phyloP scores from a whole-genome alignment of 2,797 vertebrate species.

The Pyrrhura leucotis region DNA sequence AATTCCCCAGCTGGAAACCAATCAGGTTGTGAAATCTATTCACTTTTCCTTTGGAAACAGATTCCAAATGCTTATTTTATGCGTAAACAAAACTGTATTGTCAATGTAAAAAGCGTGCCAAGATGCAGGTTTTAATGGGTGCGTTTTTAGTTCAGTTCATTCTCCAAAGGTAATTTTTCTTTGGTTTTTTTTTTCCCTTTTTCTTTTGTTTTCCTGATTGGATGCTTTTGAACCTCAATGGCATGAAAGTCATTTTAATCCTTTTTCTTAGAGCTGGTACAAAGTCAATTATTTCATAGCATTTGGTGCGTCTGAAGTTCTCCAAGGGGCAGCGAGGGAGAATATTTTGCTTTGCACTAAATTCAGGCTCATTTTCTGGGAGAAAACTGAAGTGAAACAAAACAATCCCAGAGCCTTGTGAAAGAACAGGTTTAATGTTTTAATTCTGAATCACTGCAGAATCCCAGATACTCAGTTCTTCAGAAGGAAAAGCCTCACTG shows the following conservation, averaged over 20 bases:
- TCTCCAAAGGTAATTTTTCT: conserved; percentile 32
- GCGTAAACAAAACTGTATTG: neutral
- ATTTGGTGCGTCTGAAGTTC: conserved; percentile 32
- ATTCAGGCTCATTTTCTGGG: neutral
- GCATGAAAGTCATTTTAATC: conserved; percentile 40
- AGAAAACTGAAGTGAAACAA: conserved; percentile 20
- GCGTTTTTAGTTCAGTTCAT: conserved; percentile 19
- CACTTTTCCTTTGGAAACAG: neutral
- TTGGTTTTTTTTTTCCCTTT: neutral
- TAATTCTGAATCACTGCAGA: neutral
- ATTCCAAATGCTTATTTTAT: neutral
- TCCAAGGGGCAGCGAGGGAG: conserved; percentile 1
- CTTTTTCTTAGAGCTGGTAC: conserved; percentile 46
- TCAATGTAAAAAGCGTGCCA: conserved; percentile 5
- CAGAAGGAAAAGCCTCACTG: neutral
- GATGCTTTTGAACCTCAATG: conserved; percentile 35
- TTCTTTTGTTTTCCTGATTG: neutral
- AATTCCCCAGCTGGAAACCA: conserved; percentile 7
- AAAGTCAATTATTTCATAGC: conserved; percentile 17
- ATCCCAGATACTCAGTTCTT: neutral
- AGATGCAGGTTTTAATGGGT: neutral
- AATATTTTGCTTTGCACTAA: conserved; percentile 48
- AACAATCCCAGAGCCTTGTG: neutral
- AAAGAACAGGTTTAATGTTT: conserved; percentile 26
- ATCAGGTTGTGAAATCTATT: neutral